Percentiles rank a stretch among this genome's conserved stretches.
Evolutionary conservation across 2,113 vertebrate genomes (phyloP).

Genomic region (Ailuropoda melanoleuca): DNA sequence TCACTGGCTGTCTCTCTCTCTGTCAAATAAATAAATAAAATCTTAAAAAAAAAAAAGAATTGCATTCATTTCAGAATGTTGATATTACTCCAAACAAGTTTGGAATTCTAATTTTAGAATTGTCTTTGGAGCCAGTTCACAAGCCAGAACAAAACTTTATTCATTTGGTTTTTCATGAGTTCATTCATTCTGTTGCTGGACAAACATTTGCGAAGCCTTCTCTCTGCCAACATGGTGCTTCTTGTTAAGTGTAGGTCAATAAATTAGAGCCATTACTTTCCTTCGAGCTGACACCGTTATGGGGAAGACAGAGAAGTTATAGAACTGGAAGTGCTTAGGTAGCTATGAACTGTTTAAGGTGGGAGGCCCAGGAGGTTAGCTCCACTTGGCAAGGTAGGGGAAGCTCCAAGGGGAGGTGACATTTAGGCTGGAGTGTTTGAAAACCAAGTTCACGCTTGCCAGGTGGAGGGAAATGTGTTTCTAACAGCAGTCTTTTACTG

Average conservation of each 20-base stretch:
- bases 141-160: neutral
- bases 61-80: constrained; percentile 18
- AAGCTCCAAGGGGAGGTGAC: neutral
- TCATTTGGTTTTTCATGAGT: neutral
- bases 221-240: neutral
- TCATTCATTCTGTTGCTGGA: neutral
- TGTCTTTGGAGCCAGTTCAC: neutral
- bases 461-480: neutral
- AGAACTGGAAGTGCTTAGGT: neutral
- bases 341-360: neutral
- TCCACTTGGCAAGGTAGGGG: neutral
- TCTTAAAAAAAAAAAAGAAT: neutral
- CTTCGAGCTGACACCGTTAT: neutral
- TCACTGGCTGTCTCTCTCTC: too few relatives aligned
- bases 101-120: neutral
- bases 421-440: neutral
- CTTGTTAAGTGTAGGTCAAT: neutral
- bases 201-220: neutral
- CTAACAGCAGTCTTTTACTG: neutral
- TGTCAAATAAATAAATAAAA: too few relatives aligned
- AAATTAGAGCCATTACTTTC: neutral
- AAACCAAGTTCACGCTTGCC: neutral
- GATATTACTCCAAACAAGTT: neutral
- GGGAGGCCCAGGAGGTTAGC: neutral
- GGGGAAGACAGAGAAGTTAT: neutral